Conservation (phyloP, 2,888 invertebrate genomes). For the Sturmia bella region DNA sequence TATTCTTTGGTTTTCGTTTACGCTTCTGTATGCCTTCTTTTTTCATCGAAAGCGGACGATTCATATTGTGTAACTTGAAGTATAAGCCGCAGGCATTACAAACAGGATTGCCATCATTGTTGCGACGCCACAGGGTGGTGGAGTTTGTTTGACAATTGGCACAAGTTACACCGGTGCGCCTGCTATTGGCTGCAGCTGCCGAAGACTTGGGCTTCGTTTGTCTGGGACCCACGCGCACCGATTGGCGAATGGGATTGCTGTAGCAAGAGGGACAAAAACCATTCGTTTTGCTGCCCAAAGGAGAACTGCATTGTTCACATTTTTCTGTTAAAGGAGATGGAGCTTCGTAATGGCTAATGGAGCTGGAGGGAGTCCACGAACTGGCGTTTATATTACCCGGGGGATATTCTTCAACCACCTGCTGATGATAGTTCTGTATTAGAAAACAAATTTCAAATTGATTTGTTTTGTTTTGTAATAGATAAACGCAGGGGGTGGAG, state of each 20-base stretch:
- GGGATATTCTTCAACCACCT: conserved; percentile 79
- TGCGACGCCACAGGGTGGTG: conserved; percentile 92
- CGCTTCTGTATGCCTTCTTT: conserved; percentile 99
- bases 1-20: conserved; percentile 93
- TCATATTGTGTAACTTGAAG: conserved; percentile 83
- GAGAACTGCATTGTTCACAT: conserved; percentile 77
- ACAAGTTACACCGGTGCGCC: conserved; percentile 82
- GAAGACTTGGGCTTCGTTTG: conserved; percentile 79
- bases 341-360: conserved; percentile 74
- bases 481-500: background rate
- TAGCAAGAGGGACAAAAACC: conserved; percentile 75
- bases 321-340: conserved; percentile 73
- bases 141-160: conserved; percentile 86
- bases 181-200: conserved; percentile 77
- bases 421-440: conserved; percentile 78
- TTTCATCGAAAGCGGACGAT: conserved; percentile 98
- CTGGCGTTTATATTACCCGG: conserved; percentile 74
- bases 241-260: conserved; percentile 67
- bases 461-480: too few species aligned
- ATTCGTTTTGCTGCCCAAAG: conserved; percentile 75
- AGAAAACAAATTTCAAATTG: conserved; percentile 47
- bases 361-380: conserved; percentile 73
- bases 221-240: conserved; percentile 75
- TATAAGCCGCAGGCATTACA: conserved; percentile 90
- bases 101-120: conserved; percentile 92